These are phyloP conservation scores for Octodonta nipae DNA, from an alignment of 2,888 invertebrate species.

Conservation along the genomic window DNA sequence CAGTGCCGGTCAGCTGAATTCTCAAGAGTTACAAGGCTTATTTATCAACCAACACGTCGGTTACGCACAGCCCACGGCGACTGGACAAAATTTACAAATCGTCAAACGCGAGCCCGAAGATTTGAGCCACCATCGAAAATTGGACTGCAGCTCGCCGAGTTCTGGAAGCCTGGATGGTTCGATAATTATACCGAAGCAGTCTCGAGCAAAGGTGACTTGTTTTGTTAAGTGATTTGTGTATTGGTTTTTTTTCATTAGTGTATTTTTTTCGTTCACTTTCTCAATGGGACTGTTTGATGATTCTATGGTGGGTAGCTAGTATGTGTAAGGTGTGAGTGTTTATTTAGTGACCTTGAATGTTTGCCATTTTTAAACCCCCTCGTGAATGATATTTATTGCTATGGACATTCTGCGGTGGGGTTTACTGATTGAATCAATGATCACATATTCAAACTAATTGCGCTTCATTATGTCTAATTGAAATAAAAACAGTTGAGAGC, in stretches of 20 bases:
- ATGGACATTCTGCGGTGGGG: slow-evolving; percentile 20
- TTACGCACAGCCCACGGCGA: slow-evolving; percentile 37
- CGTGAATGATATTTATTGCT: slow-evolving; percentile 18
- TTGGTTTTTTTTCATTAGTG: too few relatives aligned
- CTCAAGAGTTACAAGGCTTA: slow-evolving; percentile 43
- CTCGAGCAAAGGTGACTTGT: slow-evolving; percentile 44
- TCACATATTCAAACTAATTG: background rate
- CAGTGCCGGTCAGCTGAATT: slow-evolving; percentile 45
- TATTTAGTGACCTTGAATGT: too few relatives aligned
- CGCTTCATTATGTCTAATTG: too few relatives aligned
- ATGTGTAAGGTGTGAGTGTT: too few relatives aligned
- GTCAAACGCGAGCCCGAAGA: slow-evolving; percentile 75
- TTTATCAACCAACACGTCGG: slow-evolving; percentile 49
- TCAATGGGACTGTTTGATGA: too few relatives aligned
- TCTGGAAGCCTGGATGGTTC: slow-evolving; percentile 40
- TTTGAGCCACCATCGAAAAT: slow-evolving; percentile 54
- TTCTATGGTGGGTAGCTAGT: too few relatives aligned
- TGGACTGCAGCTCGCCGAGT: slow-evolving; percentile 46
- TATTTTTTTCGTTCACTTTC: too few relatives aligned
- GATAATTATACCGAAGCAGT: slow-evolving; percentile 41
- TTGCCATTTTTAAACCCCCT: slow-evolving; percentile 8
- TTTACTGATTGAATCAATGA: too few relatives aligned
- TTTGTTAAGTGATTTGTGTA: too few relatives aligned
- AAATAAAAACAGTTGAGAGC: too few relatives aligned
- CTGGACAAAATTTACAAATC: slow-evolving; percentile 47